A percentile compares a stretch with the other conserved stretches of the same genome.
phyloP scores from a whole-genome alignment of 92 coral and sea anemone species.

The Epizoanthus rinbou region DNA sequence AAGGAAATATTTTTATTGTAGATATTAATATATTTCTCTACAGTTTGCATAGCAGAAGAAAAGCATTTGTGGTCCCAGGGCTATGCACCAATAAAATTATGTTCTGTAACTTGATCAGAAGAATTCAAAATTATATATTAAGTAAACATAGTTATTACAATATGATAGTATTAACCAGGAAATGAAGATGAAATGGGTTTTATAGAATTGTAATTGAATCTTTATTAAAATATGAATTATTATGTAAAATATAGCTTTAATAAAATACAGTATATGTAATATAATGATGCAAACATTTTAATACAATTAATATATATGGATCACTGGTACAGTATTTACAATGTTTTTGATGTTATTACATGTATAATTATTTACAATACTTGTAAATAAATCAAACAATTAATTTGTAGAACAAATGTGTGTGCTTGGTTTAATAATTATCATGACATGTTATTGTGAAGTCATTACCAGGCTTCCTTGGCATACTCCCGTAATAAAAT shows the following conservation, averaged over 20 bases:
- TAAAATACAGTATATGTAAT: background rate
- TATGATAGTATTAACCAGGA: background rate
- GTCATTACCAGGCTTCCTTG: no score
- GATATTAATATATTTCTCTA: no score
- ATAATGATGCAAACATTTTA: background rate
- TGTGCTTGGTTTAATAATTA: no score
- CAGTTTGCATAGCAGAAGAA: no score
- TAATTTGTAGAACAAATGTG: background rate
- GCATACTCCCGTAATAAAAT: no score
- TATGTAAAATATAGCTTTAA: background rate
- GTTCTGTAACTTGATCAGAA: no score
- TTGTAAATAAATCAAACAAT: constrained; percentile 30
- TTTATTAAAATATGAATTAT: background rate
- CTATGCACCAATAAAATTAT: no score
- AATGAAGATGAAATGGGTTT: background rate
- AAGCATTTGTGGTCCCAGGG: no score
- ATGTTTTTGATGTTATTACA: background rate
- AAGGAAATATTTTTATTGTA: no score
- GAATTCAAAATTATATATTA: no score
- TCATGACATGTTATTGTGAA: no score
- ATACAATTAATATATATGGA: constrained; percentile 9
- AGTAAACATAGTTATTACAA: background rate
- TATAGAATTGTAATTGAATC: background rate
- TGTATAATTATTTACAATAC: background rate
- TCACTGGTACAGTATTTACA: background rate